These are phyloP conservation scores for Oscheius sp. DNA, from an alignment of 2,888 invertebrate species.

Conservation along the genomic window DNA sequence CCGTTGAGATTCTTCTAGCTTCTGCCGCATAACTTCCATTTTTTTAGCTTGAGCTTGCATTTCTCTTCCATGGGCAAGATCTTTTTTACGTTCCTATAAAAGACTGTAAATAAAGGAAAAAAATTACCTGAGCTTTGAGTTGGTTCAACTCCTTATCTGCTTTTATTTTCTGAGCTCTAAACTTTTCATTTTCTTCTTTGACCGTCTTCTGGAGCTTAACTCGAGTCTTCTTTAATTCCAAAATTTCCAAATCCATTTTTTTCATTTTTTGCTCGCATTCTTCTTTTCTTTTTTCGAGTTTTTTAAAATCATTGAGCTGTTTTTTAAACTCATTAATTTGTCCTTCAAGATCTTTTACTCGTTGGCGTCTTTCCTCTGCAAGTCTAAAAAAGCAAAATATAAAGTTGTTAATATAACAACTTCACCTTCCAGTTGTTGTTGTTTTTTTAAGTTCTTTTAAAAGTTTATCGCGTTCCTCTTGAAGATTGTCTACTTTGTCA, in stretches of 20 bases:
- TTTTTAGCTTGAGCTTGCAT: slow-evolving; percentile 42
- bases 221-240: slow-evolving; percentile 29
- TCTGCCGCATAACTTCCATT: slow-evolving; percentile 45
- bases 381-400: slow-evolving; percentile 28
- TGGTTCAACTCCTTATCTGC: slow-evolving; percentile 47
- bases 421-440: neutral
- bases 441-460: slow-evolving; percentile 33
- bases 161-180: slow-evolving; percentile 37
- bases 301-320: slow-evolving; percentile 41
- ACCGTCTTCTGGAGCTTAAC: slow-evolving; percentile 13
- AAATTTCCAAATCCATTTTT: slow-evolving; percentile 32
- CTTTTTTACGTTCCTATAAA: slow-evolving; percentile 45
- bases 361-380: slow-evolving; percentile 49
- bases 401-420: slow-evolving; percentile 1
- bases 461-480: slow-evolving; percentile 34
- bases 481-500: slow-evolving; percentile 34
- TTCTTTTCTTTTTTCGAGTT: slow-evolving; percentile 32
- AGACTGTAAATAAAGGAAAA: neutral
- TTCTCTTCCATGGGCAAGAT: slow-evolving; percentile 39
- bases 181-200: slow-evolving; percentile 45
- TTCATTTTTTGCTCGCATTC: slow-evolving; percentile 29
- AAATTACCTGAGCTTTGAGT: slow-evolving; percentile 41
- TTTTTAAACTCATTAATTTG: slow-evolving; percentile 37
- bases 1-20: slow-evolving; percentile 15
- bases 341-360: slow-evolving; percentile 47